Evolutionary conservation across 2,113 vertebrate genomes (phyloP).

Genomic region (Triplophysa dalaica): DNA sequence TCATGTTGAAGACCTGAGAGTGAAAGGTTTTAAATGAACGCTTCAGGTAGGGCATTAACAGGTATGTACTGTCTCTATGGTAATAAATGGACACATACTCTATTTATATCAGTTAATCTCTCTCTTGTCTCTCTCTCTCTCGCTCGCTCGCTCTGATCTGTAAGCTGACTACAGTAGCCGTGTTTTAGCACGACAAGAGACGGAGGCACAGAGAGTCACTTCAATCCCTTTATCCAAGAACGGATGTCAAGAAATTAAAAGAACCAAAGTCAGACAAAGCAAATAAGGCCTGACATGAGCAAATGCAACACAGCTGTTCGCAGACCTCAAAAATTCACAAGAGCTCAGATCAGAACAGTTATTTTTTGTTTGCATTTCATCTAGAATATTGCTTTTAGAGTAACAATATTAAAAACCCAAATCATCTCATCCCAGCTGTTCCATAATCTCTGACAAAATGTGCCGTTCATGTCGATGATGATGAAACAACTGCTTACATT

Average conservation of each 20-base stretch:
- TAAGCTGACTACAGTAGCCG: conserved; percentile 71
- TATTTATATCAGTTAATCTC: conserved; percentile 77
- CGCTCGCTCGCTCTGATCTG: conserved; percentile 22
- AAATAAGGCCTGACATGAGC: neutral
- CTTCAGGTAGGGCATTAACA: conserved; percentile 10
- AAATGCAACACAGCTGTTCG: neutral
- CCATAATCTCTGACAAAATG: no score
- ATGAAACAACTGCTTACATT: neutral
- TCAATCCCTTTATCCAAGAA: conserved; percentile 38
- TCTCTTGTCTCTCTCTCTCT: conserved; percentile 59
- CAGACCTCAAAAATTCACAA: neutral
- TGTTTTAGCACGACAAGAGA: conserved; percentile 41
- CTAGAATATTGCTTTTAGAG: no score
- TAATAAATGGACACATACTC: conserved; percentile 68
- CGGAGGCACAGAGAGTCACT: neutral
- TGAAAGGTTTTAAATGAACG: neutral
- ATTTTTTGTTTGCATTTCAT: no score
- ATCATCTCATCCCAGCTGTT: no score
- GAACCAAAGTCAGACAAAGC: conserved; percentile 28
- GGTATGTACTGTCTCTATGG: conserved; percentile 56
- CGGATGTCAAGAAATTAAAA: conserved; percentile 29
- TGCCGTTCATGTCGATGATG: neutral
- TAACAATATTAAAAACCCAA: no score
- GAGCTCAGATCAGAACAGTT: no score
- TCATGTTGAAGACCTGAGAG: no score